These are phyloP conservation scores for Rugalucina vietnamica DNA, from an alignment of 2,888 invertebrate genomes.

Conservation along the genomic window DNA sequence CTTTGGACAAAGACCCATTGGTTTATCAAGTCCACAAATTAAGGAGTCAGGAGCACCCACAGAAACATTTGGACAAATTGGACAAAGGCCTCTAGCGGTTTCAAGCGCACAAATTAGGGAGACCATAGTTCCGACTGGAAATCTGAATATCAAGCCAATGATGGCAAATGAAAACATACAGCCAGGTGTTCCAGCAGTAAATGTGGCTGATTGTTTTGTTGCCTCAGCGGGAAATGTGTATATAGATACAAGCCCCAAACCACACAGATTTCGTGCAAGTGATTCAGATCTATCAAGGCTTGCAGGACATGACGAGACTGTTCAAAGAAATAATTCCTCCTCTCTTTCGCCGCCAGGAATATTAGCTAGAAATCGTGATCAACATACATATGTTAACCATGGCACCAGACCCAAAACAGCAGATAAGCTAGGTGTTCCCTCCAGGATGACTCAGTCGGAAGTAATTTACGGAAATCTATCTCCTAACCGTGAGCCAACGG, in stretches of 20 bases:
- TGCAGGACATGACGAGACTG: neutral
- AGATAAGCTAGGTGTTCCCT: constrained; percentile 18
- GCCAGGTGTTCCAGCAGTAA: neutral
- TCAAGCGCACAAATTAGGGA: constrained; percentile 1
- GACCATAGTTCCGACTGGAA: constrained; percentile 18
- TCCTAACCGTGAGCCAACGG: neutral
- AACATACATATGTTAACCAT: neutral
- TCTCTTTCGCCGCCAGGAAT: neutral
- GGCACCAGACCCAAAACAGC: neutral
- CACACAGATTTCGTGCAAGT: neutral
- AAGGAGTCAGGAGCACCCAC: neutral
- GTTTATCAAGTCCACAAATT: constrained; percentile 3
- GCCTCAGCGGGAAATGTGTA: neutral
- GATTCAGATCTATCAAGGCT: neutral
- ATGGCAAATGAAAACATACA: constrained; percentile 42
- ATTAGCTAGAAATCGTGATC: neutral
- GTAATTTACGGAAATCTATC: constrained; percentile 22
- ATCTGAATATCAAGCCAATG: constrained; percentile 42
- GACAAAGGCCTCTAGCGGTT: neutral
- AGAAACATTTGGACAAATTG: neutral
- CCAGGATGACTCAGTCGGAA: constrained; percentile 57
- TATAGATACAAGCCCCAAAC: neutral
- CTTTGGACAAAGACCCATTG: neutral
- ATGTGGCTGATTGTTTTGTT: neutral
- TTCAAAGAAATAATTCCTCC: neutral